Percentiles rank a stretch among this genome's conserved stretches.
These are phyloP conservation scores for Lacerta bilineata DNA, from an alignment of 2,797 vertebrate genomes.

Conservation along the genomic window DNA sequence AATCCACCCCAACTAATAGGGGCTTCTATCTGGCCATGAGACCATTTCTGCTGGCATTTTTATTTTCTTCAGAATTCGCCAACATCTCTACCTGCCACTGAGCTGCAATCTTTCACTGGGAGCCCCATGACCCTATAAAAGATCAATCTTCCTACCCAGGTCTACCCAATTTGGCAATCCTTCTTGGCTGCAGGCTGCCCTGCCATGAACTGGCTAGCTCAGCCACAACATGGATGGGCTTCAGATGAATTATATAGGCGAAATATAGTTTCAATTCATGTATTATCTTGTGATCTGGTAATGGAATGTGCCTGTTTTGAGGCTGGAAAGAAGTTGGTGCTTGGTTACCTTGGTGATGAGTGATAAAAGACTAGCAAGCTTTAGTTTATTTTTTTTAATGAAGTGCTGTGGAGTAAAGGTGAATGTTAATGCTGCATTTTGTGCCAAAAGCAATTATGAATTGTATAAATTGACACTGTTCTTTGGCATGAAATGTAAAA, in stretches of 20 bases:
- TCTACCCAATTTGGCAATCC: not conserved
- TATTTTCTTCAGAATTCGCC: not conserved
- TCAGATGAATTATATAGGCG: not conserved
- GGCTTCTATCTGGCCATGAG: too few species aligned
- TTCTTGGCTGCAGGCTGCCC: not conserved
- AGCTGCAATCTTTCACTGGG: not conserved
- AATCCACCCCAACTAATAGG: too few species aligned
- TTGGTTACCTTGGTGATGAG: slow-evolving; percentile 50
- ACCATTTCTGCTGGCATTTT: not conserved
- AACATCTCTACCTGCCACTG: too few species aligned
- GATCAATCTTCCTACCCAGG: not conserved
- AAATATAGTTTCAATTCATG: not conserved
- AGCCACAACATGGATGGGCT: not conserved
- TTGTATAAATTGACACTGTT: slow-evolving; percentile 62
- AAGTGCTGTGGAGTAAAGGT: slow-evolving; percentile 53
- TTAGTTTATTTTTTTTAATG: slow-evolving; percentile 49
- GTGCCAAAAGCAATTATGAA: slow-evolving; percentile 62
- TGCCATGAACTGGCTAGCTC: not conserved
- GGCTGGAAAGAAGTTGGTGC: slow-evolving; percentile 12
- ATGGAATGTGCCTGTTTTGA: not conserved
- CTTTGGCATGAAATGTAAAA: slow-evolving; percentile 43
- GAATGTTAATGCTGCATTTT: slow-evolving; percentile 16
- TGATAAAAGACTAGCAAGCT: slow-evolving; percentile 45
- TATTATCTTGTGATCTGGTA: not conserved
- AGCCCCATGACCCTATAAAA: not conserved